Percentiles rank a stretch among this genome's conserved stretches.
Conservation (phyloP, 2,113 vertebrate genomes). For the Apodemus speciosus region DNA sequence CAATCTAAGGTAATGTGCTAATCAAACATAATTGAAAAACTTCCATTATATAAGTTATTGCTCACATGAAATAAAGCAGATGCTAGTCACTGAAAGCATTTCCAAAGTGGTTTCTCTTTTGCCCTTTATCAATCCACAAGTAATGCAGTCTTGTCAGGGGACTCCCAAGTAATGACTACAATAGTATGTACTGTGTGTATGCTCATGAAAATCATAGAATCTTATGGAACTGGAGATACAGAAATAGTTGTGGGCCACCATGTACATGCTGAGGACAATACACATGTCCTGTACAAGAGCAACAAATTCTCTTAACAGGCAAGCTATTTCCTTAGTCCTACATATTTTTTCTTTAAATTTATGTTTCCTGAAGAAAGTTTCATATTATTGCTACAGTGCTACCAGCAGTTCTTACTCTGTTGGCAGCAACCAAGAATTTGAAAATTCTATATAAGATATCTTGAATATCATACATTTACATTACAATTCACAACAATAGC, state of each 20-base stretch:
- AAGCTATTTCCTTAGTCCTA: background rate
- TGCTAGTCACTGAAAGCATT: background rate
- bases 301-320: background rate
- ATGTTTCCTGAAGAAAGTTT: conserved; percentile 12
- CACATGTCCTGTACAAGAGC: background rate
- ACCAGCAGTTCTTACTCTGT: background rate
- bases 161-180: background rate
- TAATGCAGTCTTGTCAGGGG: background rate
- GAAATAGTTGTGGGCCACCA: background rate
- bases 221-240: background rate
- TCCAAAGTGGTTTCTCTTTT: background rate
- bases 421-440: too few species aligned
- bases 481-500: background rate
- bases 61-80: too few species aligned
- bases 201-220: background rate
- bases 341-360: conserved; percentile 22
- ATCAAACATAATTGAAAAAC: too few species aligned
- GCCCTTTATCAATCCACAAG: background rate
- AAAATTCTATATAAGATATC: background rate
- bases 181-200: background rate
- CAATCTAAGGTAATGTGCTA: too few species aligned
- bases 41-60: too few species aligned
- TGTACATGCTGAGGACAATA: background rate
- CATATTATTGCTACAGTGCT: background rate
- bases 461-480: background rate